Conservation (phyloP, 2,113 vertebrate species). For the Rissa tridactyla region DNA sequence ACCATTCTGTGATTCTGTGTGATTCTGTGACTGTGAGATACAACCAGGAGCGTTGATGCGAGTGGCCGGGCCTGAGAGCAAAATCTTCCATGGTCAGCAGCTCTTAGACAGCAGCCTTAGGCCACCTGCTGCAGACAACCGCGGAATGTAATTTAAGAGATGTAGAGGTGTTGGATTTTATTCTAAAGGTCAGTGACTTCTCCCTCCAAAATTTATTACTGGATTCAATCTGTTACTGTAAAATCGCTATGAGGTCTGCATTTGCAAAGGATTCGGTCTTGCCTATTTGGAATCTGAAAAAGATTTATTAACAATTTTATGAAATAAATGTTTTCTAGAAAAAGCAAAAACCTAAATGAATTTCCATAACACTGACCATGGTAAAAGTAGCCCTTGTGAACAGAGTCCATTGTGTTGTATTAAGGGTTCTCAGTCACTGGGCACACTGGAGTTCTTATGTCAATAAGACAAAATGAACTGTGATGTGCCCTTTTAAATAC, state of each 20-base stretch:
- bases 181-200: not conserved
- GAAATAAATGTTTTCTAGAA: not conserved
- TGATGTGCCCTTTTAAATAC: not conserved
- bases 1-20: too few species aligned
- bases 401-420: fast-evolving
- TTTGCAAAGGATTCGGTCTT: not conserved
- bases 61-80: not conserved
- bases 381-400: not conserved
- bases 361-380: too few species aligned
- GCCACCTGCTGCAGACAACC: not conserved
- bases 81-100: not conserved
- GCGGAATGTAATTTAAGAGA: not conserved
- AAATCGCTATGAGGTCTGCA: not conserved
- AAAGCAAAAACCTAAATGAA: not conserved
- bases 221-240: not conserved
- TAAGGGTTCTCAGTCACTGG: not conserved
- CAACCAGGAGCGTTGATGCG: not conserved
- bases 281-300: not conserved
- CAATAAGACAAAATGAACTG: fast-evolving
- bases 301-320: not conserved
- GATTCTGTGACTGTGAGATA: not conserved
- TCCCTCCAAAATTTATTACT: not conserved
- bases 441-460: not conserved
- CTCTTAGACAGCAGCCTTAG: not conserved
- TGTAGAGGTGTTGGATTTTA: not conserved